Evolutionary conservation across 2,888 invertebrate genomes (phyloP).

Genomic region (Fabriciana adippe): DNA sequence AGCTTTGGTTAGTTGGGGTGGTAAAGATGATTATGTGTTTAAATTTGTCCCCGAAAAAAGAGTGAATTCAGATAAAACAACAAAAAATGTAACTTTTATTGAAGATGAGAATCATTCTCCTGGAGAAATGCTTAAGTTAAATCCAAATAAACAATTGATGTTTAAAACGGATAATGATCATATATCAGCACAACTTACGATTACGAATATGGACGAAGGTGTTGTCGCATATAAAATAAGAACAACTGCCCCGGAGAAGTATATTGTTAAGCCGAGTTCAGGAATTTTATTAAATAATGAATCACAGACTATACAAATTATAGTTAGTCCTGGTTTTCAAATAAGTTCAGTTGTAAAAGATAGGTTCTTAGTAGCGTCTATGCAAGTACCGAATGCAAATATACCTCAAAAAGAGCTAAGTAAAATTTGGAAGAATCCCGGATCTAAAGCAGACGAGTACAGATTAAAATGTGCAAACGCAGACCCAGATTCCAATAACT

Average conservation of each 20-base stretch:
- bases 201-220: constrained; percentile 83
- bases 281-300: constrained; percentile 85
- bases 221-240: constrained; percentile 85
- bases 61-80: constrained; percentile 42
- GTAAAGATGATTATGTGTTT: constrained; percentile 85
- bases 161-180: constrained; percentile 84
- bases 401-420: constrained; percentile 79
- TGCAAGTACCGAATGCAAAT: constrained; percentile 78
- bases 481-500: constrained; percentile 16
- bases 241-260: constrained; percentile 95
- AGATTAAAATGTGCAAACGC: constrained; percentile 66
- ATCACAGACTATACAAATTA: constrained; percentile 83
- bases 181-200: constrained; percentile 80
- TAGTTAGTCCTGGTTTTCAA: constrained; percentile 85
- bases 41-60: constrained; percentile 83
- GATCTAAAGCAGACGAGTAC: constrained; percentile 82
- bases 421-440: constrained; percentile 85
- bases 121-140: constrained; percentile 75
- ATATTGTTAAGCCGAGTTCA: constrained; percentile 91
- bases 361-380: constrained; percentile 91
- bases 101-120: constrained; percentile 36
- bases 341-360: constrained; percentile 85
- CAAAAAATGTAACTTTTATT: constrained; percentile 36
- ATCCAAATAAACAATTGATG: constrained; percentile 84
- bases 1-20: constrained; percentile 88